Evolutionary conservation across 2,888 invertebrate genomes (phyloP).

Genomic region (Corbicula japonica): DNA sequence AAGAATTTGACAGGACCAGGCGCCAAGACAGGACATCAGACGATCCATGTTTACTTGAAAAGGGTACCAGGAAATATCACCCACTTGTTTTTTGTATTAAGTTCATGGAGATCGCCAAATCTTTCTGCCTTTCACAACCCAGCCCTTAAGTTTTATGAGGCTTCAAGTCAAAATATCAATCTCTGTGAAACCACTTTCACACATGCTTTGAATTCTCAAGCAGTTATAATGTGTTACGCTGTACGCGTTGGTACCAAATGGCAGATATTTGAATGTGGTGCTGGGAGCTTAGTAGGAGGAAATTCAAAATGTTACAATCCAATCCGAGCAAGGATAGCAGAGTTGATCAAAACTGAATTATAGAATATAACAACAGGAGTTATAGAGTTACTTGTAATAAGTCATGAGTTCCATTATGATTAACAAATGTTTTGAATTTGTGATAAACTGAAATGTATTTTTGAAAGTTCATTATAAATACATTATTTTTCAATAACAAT

Average conservation of each 20-base stretch:
- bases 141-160: conserved; percentile 42
- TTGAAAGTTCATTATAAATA: too few species aligned
- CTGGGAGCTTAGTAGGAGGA: conserved; percentile 23
- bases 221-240: conserved; percentile 44
- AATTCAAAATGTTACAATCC: conserved; percentile 45
- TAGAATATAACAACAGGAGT: too few species aligned
- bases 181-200: conserved; percentile 39
- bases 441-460: too few species aligned
- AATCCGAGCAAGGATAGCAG: background rate
- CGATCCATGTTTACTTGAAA: conserved; percentile 41
- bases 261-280: conserved; percentile 44
- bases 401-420: too few species aligned
- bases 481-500: too few species aligned
- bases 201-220: conserved; percentile 36
- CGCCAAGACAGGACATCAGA: conserved; percentile 31
- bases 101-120: conserved; percentile 44
- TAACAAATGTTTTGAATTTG: too few species aligned
- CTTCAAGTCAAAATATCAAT: conserved; percentile 8
- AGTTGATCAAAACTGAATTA: too few species aligned
- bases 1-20: conserved; percentile 21
- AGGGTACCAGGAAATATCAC: conserved; percentile 26
- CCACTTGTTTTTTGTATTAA: conserved; percentile 44
- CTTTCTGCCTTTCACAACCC: conserved; percentile 33
- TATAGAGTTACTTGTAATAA: too few species aligned
- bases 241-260: conserved; percentile 16